Conservation (phyloP, 2,113 vertebrate genomes). For the Oxygymnocypris stewartii region DNA sequence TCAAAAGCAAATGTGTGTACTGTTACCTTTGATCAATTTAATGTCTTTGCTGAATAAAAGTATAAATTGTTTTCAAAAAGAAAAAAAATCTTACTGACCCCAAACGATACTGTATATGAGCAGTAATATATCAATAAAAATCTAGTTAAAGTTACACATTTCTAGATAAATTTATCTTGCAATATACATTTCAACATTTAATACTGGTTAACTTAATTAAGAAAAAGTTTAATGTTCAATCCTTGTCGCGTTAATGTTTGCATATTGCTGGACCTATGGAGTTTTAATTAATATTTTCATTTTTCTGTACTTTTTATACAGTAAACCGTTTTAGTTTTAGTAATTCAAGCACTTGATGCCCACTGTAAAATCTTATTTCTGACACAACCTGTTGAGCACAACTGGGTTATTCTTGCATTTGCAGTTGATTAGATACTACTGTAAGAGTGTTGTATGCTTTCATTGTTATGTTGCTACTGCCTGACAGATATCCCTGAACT, state of each 20-base stretch:
- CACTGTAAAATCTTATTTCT: neutral
- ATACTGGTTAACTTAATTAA: too few species aligned
- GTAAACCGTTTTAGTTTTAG: neutral
- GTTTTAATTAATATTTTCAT: neutral
- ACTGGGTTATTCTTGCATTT: neutral
- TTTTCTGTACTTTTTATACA: neutral
- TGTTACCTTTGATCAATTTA: neutral
- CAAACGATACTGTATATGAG: neutral
- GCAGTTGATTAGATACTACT: neutral
- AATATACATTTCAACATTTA: neutral
- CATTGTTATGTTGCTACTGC: neutral
- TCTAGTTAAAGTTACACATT: neutral
- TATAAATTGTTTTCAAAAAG: neutral
- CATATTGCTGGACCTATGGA: neutral
- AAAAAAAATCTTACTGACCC: neutral
- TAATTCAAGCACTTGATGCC: neutral
- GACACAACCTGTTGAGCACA: neutral
- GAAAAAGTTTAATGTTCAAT: neutral
- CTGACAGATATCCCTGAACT: conserved; percentile 2
- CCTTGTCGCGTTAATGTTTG: neutral
- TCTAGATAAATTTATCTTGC: neutral
- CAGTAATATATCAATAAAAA: neutral
- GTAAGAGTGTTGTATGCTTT: neutral
- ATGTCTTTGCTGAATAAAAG: neutral
- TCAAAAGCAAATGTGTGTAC: neutral